These are phyloP conservation scores for Erpobdella octoculata DNA, from an alignment of 2,888 invertebrate genomes.

Conservation along the genomic window DNA sequence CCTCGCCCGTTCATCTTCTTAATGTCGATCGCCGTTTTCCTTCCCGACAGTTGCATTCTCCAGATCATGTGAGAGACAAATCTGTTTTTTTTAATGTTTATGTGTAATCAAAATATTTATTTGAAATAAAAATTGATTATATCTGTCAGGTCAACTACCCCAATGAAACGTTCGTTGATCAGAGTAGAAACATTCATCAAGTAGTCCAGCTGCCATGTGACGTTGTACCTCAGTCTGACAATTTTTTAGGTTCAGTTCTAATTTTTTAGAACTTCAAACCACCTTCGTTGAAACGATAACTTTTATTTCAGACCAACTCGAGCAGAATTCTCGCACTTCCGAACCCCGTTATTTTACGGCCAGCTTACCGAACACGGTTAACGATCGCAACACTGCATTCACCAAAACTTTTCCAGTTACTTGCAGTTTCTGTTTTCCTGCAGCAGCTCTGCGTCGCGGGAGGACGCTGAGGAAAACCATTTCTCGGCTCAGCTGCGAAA, in stretches of 20 bases:
- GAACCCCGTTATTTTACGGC: too few species aligned
- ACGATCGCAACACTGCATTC: background rate
- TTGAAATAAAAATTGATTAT: background rate
- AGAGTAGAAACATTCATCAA: too few species aligned
- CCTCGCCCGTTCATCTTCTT: too few species aligned
- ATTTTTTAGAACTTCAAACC: background rate
- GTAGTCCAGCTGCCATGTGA: background rate
- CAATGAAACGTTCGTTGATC: background rate
- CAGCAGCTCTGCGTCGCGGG: background rate
- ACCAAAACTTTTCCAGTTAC: background rate
- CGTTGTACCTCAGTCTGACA: background rate
- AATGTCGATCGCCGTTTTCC: background rate
- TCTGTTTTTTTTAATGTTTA: background rate
- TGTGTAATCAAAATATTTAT: background rate
- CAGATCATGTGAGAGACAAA: background rate
- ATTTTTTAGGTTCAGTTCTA: background rate
- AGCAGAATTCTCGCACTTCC: too few species aligned
- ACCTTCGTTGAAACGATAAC: background rate
- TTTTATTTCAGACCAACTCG: too few species aligned
- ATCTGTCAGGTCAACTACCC: background rate
- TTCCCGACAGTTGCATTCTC: background rate
- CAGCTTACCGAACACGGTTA: too few species aligned
- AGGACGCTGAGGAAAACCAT: background rate
- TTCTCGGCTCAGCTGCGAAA: slow-evolving; percentile 3
- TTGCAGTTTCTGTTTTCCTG: background rate